A percentile compares a stretch with the other conserved stretches of the same genome.
Conservation (phyloP, 2,888 invertebrate genomes). For the Eilema sororculum region DNA sequence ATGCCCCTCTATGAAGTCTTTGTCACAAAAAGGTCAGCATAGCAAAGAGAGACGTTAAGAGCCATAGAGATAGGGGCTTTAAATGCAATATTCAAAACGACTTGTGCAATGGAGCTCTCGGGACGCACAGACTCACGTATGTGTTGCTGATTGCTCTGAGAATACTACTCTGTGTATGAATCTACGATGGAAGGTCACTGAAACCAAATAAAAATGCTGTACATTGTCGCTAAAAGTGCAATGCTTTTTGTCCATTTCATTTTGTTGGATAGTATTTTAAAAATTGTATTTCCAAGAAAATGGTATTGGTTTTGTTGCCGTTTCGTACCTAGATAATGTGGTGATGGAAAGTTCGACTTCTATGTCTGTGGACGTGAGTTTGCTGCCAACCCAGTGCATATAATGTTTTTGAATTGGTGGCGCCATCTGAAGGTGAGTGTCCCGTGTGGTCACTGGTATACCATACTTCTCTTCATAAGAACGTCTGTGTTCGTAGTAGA, state of each 20-base stretch:
- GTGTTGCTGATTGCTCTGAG: constrained; percentile 78
- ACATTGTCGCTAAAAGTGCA: constrained; percentile 29
- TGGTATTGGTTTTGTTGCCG: not conserved
- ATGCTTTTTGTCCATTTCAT: constrained; percentile 19
- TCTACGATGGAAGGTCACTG: constrained; percentile 64
- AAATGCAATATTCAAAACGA: constrained; percentile 83
- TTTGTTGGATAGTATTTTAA: not conserved
- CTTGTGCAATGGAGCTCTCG: constrained; percentile 70
- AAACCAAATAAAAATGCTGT: constrained; percentile 54
- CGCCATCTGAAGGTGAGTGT: too few relatives aligned
- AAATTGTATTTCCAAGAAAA: not conserved
- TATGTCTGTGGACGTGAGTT: not conserved
- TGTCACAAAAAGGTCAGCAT: constrained; percentile 42
- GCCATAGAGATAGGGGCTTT: constrained; percentile 63
- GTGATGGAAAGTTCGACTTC: not conserved
- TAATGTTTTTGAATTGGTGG: too few relatives aligned
- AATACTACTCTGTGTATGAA: constrained; percentile 71
- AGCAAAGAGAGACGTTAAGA: constrained; percentile 40
- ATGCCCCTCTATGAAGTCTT: constrained; percentile 16
- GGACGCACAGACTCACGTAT: constrained; percentile 72
- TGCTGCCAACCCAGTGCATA: too few relatives aligned
- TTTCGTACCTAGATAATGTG: not conserved
- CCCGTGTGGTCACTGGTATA: too few relatives aligned
- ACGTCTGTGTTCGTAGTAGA: too few relatives aligned
- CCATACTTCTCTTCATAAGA: too few relatives aligned